These are phyloP conservation scores for Dolichomitus sp. DNA, from an alignment of 2,888 invertebrate species.

Conservation along the genomic window DNA sequence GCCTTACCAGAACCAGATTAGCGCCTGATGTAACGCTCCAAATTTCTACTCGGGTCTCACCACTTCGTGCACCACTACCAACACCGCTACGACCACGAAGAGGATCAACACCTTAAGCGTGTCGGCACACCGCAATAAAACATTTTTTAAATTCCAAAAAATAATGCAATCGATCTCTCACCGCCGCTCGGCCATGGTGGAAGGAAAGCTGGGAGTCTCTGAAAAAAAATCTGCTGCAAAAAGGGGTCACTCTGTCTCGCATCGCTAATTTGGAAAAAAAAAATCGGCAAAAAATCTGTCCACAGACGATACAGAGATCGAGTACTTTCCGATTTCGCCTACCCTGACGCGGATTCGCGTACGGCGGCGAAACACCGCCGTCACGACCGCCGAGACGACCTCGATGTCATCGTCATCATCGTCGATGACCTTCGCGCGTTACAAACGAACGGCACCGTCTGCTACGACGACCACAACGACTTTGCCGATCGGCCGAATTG, in stretches of 20 bases:
- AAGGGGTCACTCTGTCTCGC: slow-evolving; percentile 40
- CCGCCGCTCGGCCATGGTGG: slow-evolving; percentile 77
- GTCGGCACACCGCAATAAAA: slow-evolving; percentile 70
- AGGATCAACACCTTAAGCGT: slow-evolving; percentile 68
- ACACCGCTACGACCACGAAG: slow-evolving; percentile 72
- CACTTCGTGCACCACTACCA: slow-evolving; percentile 73
- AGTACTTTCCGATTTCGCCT: slow-evolving; percentile 94
- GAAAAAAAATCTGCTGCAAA: slow-evolving; percentile 61
- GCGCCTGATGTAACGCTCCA: no score
- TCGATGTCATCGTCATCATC: slow-evolving; percentile 81
- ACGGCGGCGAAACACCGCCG: slow-evolving; percentile 88
- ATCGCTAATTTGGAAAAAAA: slow-evolving; percentile 34
- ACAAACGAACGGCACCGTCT: slow-evolving; percentile 89
- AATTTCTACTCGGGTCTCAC: no score
- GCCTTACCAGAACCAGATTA: no score
- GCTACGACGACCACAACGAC: slow-evolving; percentile 84
- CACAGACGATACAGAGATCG: slow-evolving; percentile 93
- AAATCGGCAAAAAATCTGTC: slow-evolving; percentile 81
- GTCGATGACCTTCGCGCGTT: slow-evolving; percentile 88
- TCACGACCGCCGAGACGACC: slow-evolving; percentile 79
- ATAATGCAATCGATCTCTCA: slow-evolving; percentile 40
- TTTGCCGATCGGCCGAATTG: slow-evolving; percentile 47
- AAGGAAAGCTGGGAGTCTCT: slow-evolving; percentile 73
- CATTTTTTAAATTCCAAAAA: slow-evolving; percentile 61
- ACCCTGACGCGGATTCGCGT: slow-evolving; percentile 93